phyloP scores from a whole-genome alignment of 2,797 vertebrate species.

The Platyrinchus mystaceus region DNA sequence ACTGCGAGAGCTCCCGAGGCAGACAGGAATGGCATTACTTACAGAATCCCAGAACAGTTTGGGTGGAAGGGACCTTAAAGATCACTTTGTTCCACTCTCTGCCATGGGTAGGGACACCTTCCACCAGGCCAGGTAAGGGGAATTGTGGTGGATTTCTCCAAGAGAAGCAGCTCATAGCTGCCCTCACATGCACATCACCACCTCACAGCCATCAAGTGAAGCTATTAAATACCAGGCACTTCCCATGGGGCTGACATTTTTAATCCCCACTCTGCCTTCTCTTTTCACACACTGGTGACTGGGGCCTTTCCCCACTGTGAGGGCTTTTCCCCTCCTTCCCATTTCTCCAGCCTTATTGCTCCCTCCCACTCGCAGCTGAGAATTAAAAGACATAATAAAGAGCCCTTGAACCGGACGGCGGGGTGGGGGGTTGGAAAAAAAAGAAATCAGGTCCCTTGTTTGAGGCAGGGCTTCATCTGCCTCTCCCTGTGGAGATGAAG shows the following conservation, averaged over 20 bases:
- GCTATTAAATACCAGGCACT: conserved; percentile 25
- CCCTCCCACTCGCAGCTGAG: not conserved
- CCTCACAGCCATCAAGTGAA: not conserved
- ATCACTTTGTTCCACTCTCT: accelerated
- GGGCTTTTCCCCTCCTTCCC: not conserved
- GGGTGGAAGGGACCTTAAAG: not conserved
- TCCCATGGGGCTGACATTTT: conserved; percentile 45
- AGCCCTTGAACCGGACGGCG: not conserved
- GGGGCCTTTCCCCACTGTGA: conserved; percentile 18
- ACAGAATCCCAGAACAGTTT: not conserved
- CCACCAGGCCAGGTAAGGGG: not conserved
- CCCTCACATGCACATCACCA: not conserved
- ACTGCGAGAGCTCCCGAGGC: accelerated
- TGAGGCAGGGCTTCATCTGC: conserved; percentile 41
- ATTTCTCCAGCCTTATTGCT: conserved; percentile 21
- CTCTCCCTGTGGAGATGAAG: conserved; percentile 48
- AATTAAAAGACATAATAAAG: conserved; percentile 61
- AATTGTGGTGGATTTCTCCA: not conserved
- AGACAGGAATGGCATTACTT: not conserved
- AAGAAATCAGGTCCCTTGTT: conserved; percentile 10
- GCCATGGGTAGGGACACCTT: not conserved
- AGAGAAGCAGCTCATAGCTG: not conserved
- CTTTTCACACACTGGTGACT: conserved; percentile 33
- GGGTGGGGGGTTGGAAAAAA: not conserved
- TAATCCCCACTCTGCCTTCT: not conserved